Percentiles rank a stretch among this genome's conserved stretches.
These are phyloP conservation scores for Odontamblyopus rebecca DNA, from an alignment of 2,797 vertebrate genomes.

Conservation along the genomic window DNA sequence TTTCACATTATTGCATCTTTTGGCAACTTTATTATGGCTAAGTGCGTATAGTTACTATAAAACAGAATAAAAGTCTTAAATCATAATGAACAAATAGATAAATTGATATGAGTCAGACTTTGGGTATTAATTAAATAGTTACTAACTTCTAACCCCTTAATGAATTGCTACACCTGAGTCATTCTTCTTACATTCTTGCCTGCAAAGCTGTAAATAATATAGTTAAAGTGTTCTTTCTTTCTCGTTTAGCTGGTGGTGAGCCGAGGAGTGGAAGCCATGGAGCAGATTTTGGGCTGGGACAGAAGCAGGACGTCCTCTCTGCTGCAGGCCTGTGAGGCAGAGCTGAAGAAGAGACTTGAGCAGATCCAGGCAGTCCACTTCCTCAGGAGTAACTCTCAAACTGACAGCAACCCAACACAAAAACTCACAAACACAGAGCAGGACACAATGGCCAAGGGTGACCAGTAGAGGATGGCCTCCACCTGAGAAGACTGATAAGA, in stretches of 20 bases:
- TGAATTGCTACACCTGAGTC: no score
- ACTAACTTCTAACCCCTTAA: no score
- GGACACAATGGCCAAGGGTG: slow-evolving; percentile 33
- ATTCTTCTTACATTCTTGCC: no score
- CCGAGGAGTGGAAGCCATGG: slow-evolving; percentile 61
- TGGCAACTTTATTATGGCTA: no score
- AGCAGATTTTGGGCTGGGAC: slow-evolving; percentile 71
- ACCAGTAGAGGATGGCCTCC: slow-evolving; percentile 38
- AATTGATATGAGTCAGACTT: no score
- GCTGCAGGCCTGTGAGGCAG: slow-evolving; percentile 69
- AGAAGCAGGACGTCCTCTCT: slow-evolving; percentile 54
- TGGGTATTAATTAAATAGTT: no score
- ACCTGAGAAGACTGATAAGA: slow-evolving; percentile 61
- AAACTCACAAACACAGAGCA: background rate
- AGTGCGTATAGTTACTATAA: no score
- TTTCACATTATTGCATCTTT: no score
- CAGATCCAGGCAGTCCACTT: slow-evolving; percentile 71
- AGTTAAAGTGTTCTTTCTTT: background rate
- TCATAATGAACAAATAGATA: no score
- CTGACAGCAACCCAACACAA: slow-evolving; percentile 20
- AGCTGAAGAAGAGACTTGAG: slow-evolving; percentile 71
- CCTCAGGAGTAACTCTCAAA: slow-evolving; percentile 60
- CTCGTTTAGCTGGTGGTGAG: slow-evolving; percentile 69
- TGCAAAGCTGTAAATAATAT: background rate
- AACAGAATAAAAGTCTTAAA: no score